Base-by-base conservation (phyloP, 2,113 vertebrate genomes). In the Gnathonemus longibarbis region DNA sequence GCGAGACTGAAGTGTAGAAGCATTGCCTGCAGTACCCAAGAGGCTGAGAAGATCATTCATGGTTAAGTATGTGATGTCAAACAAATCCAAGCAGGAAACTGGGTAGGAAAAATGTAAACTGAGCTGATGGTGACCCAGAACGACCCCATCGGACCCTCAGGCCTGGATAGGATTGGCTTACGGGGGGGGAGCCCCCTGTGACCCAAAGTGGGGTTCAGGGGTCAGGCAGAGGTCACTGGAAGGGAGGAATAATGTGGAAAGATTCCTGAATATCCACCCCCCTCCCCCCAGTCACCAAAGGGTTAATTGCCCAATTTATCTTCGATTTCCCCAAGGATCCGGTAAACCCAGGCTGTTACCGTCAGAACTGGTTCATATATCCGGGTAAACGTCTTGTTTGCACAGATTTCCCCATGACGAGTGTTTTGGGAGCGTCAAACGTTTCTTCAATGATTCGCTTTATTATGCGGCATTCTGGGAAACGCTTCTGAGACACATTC, bases 201-300 rank as follows among this genome's bases (percentile, higher is more conserved):
- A 74, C 58, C 88, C n/a, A 15, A 21, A 39, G 24, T 21, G 10
- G 50, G 52, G 39, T 45, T 56, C n/a, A 35, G 74, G 50, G 88
- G 27, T 80, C 52, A 62, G 21, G 1, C 17, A 31, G 80, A 39
- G 49, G 89, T 53, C 35, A 45, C 4, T 53, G 31, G n/a, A 56
- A 66, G 2, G 70, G 49, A 58, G 53, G 70, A 89, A 31, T 56
- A 89, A 89, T 45, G 50, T 89, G 80, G 89, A 53, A 89, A 84
- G 24, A 62, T 48, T 62, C 39, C 35, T 84, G 39, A 84, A 84
- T 45, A 24, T 46, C 56, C 56, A 24, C 52, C 27, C 62, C n/a
- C 62, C n/a, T 3, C 27, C 5, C n/a, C 19, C 35, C 49, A 21
- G 21, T 50, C 48, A 31, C 42, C 50, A 53, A n/a, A 48, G 39